Base-by-base conservation (phyloP, 2,113 vertebrate genomes). In the Tragelaphus strepsiceros region DNA sequence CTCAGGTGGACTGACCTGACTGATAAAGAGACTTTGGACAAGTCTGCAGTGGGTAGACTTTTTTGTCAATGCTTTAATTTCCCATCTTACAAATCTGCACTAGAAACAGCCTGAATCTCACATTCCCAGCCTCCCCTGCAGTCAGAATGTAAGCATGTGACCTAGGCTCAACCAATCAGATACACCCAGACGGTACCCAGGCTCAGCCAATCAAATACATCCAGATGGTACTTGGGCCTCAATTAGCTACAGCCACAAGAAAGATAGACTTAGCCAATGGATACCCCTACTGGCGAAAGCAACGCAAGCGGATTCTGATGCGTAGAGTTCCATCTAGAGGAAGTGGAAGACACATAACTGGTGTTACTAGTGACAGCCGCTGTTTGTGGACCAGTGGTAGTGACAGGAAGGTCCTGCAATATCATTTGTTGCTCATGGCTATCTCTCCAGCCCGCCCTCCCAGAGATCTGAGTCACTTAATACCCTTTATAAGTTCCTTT, bases 211-310 rank as follows among this genome's bases (percentile, higher is more conserved):
- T 85, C 59, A 89, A 35, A 88, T 28, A 51, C 22, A 86, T 17
- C 13, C 35, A 49, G 5, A 7, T 14, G 14, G 39, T 4, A 30
- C 30, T 62, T 2, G 24, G 53, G 35, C 67, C 4, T 49, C 35
- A 19, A 24, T 54, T 35, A n/a, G 7, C 21, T 43, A 58, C 7
- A 21, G 24, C 28, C 3, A 21, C 4, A 0, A 1, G 26, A 43
- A 11, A 56, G 39, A 13, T 1, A 90, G 32, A 30, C 35, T 88
- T 30, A 21, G 11, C 49, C 24, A 16, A 1, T 10, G 28, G 59
- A 26, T 32, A 46, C 6, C 24, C 6, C 56, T 8, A 61, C 51
- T 7, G 0, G 28, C 9, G 81, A 39, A 58, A 81, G 80, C 32
- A 16, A 16, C 26, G 58, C 51, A 4, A 21, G 32, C 26, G 24